A percentile compares a stretch with the other conserved stretches of the same genome.
Evolutionary conservation across 2,113 vertebrate genomes (phyloP).

Genomic region (Eulemur macaco): DNA sequence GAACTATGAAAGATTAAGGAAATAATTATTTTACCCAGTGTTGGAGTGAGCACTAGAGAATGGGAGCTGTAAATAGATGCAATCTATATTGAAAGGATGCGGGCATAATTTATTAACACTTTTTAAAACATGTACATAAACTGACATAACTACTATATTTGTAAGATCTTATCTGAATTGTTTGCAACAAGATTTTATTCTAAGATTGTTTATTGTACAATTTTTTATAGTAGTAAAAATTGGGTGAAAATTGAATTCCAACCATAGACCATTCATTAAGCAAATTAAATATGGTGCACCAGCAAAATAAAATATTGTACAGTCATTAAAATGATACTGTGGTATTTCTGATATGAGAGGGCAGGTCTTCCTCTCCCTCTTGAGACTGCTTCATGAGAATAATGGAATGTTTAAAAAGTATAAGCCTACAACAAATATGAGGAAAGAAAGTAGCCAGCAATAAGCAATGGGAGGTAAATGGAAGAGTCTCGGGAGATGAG

Average conservation of each 20-base stretch:
- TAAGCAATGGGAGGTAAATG: background rate
- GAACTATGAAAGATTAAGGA: background rate
- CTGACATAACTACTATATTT: background rate
- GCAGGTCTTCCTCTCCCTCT: background rate
- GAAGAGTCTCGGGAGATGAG: background rate
- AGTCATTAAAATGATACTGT: background rate
- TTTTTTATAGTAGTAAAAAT: background rate
- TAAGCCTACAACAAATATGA: background rate
- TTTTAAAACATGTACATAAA: background rate
- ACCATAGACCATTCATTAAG: background rate
- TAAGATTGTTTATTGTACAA: background rate
- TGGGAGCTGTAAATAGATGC: background rate
- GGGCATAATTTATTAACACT: background rate
- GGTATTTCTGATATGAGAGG: background rate
- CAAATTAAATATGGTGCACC: background rate
- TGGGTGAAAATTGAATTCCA: background rate
- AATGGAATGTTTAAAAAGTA: background rate
- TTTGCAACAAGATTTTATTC: conserved; percentile 7
- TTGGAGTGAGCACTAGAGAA: background rate
- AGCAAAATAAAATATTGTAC: background rate
- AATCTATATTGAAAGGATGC: background rate
- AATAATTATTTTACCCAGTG: background rate
- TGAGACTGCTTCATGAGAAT: background rate
- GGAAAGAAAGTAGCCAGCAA: background rate
- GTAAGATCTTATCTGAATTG: background rate